Evolutionary conservation across 2,797 vertebrate genomes (phyloP).

Genomic region (Leuciscus waleckii): DNA sequence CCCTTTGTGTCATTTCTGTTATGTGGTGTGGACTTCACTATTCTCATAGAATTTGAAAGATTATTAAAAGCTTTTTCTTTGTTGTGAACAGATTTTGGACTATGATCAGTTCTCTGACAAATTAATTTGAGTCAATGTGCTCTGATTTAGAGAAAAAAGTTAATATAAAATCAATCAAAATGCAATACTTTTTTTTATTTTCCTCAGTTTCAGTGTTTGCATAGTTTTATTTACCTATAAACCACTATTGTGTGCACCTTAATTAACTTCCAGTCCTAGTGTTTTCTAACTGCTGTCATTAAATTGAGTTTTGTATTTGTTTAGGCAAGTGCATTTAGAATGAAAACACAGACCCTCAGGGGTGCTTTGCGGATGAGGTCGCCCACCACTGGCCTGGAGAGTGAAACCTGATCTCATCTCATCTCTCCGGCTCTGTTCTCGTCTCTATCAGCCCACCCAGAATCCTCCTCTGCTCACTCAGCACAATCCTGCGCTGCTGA

Average conservation of each 20-base stretch:
- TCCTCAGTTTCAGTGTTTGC: neutral
- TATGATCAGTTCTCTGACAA: neutral
- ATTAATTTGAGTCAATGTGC: neutral
- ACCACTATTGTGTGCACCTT: neutral
- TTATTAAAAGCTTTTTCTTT: neutral
- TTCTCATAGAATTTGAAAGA: neutral
- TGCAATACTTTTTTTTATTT: neutral
- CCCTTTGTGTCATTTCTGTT: neutral
- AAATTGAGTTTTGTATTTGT: neutral
- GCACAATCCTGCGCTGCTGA: constrained; percentile 75
- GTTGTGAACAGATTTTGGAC: neutral
- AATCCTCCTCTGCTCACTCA: constrained; percentile 73
- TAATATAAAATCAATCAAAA: neutral
- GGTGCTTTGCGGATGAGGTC: constrained; percentile 33
- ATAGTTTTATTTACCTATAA: neutral
- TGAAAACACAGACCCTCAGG: constrained; percentile 23
- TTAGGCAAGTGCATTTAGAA: constrained; percentile 35
- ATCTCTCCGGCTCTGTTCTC: constrained; percentile 45
- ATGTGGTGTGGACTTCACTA: too few relatives aligned
- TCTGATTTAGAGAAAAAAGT: neutral
- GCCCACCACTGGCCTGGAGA: constrained; percentile 37
- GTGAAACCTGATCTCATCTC: constrained; percentile 44
- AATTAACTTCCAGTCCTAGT: neutral
- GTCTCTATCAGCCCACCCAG: constrained; percentile 68
- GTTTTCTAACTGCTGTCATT: constrained; percentile 5